These are phyloP conservation scores for Tichodroma muraria DNA, from an alignment of 2,113 vertebrate genomes.

Conservation along the genomic window DNA sequence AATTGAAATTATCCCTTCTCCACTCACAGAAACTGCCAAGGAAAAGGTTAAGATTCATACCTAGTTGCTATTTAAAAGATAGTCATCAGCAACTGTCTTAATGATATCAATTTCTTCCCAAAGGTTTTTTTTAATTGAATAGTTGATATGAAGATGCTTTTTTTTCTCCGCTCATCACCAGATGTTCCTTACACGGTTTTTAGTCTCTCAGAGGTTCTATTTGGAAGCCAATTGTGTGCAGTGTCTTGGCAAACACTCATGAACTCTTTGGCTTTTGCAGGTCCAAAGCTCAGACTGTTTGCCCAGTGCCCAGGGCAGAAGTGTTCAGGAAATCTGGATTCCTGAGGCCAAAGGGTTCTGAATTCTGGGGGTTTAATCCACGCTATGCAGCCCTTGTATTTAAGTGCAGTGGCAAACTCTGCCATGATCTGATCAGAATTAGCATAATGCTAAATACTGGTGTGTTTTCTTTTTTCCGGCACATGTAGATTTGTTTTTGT, in stretches of 20 bases:
- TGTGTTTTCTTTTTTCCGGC: constrained; percentile 65
- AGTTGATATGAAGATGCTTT: neutral
- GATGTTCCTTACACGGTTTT: neutral
- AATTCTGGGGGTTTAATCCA: constrained; percentile 2
- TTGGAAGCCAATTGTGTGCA: neutral
- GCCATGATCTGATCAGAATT: constrained; percentile 33
- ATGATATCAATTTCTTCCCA: neutral
- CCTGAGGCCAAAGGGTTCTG: constrained; percentile 54
- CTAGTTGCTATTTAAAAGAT: neutral
- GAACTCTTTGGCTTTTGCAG: neutral
- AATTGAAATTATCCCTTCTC: neutral
- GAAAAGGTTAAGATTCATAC: neutral
- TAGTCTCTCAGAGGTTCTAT: neutral
- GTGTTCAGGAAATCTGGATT: constrained; percentile 1
- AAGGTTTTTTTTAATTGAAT: neutral
- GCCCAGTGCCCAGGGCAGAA: neutral
- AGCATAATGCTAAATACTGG: constrained; percentile 43
- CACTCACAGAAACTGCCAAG: neutral
- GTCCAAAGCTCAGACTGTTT: constrained; percentile 12
- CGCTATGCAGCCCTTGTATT: constrained; percentile 68
- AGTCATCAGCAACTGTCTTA: neutral
- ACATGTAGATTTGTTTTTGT: constrained; percentile 70
- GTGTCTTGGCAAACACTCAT: neutral
- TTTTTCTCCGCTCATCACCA: neutral
- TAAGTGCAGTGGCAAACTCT: constrained; percentile 43